Conservation (phyloP, 1,140 invertebrate species). For the Oreohelix idahoensis region DNA sequence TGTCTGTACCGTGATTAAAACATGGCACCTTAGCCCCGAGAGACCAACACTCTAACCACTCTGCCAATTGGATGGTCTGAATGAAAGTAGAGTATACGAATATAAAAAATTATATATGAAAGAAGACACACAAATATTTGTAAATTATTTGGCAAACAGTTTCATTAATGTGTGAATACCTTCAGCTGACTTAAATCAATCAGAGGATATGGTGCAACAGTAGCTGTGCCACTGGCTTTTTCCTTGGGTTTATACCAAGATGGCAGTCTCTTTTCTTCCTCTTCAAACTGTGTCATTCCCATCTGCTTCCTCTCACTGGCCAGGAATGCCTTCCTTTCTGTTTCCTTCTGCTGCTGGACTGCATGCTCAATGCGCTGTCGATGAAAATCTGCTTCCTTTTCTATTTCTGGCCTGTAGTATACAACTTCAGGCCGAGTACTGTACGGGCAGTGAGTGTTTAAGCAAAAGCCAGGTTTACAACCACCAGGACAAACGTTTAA, state of each 20-base stretch:
- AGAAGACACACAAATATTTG: background rate
- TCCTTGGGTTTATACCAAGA: background rate
- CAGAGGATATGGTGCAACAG: background rate
- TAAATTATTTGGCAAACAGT: background rate
- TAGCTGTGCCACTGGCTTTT: background rate
- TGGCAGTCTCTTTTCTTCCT: slow-evolving; percentile 11
- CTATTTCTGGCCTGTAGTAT: slow-evolving; percentile 3
- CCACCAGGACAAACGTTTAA: background rate
- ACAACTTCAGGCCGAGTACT: background rate
- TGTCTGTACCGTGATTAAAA: too few relatives aligned
- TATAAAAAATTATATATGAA: background rate
- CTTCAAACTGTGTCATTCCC: slow-evolving; percentile 18
- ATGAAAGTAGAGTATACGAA: background rate
- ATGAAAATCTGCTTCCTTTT: slow-evolving; percentile 14
- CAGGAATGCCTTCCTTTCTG: slow-evolving; percentile 26
- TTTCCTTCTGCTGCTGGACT: background rate
- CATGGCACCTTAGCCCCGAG: too few relatives aligned
- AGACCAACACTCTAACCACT: too few relatives aligned
- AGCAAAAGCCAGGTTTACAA: slow-evolving; percentile 17
- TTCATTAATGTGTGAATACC: background rate
- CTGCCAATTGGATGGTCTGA: too few relatives aligned
- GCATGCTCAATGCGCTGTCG: background rate
- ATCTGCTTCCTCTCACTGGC: slow-evolving; percentile 4
- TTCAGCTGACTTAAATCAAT: background rate
- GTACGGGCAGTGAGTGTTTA: slow-evolving; percentile 1